Conservation (phyloP, 2,888 invertebrate genomes). For the Drosophila anomalata region DNA sequence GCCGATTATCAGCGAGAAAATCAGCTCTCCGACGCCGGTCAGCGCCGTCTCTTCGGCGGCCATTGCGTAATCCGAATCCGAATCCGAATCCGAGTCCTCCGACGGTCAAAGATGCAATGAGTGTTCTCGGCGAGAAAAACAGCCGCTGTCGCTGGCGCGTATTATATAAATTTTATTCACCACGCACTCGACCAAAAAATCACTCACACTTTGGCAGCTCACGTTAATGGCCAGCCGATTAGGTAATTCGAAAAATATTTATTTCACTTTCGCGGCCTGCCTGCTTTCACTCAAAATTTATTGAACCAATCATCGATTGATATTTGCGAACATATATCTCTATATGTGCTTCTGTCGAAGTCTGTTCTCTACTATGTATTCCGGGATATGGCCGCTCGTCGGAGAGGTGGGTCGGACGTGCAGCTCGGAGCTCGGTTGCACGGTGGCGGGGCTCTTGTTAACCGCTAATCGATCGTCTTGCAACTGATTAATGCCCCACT, state of each 20-base stretch:
- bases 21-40: conserved; percentile 88
- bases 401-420: conserved; percentile 15
- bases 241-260: conserved; percentile 74
- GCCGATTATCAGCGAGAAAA: conserved; percentile 90
- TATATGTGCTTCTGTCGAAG: conserved; percentile 8
- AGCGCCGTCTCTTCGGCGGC: conserved; percentile 71
- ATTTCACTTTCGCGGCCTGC: conserved; percentile 35
- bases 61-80: conserved; percentile 46
- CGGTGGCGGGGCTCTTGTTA: conserved; percentile 65
- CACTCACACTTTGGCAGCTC: conserved; percentile 36
- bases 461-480: conserved; percentile 83
- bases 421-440: conserved; percentile 33
- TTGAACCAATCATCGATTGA: conserved; percentile 13
- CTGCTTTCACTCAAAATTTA: conserved; percentile 11
- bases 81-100: conserved; percentile 17
- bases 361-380: neutral
- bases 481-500: conserved; percentile 81
- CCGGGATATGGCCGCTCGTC: conserved; percentile 5
- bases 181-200: conserved; percentile 58
- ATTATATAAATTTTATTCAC: conserved; percentile 62
- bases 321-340: conserved; percentile 9
- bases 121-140: conserved; percentile 17
- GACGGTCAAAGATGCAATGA: conserved; percentile 52
- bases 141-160: conserved; percentile 5
- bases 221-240: conserved; percentile 61